Base-by-base conservation (phyloP, 2,113 vertebrate genomes). In the Tupaia chinensis region DNA sequence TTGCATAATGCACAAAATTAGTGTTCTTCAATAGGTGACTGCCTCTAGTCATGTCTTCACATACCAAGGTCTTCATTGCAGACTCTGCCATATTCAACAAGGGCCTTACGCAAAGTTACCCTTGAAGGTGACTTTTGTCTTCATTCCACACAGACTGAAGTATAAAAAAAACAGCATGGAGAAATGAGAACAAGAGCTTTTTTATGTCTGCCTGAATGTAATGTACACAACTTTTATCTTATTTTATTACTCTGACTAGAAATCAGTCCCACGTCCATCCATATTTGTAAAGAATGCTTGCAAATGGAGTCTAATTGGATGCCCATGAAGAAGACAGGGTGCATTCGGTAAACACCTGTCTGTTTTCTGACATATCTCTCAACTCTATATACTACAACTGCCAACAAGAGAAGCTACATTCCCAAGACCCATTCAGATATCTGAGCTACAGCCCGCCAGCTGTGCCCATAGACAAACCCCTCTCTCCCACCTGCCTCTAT, bases 391-490 rank as follows among this genome's bases (percentile, higher is more conserved):
- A 80, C 4, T 54, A 10, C 13, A 27, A 60, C 17, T 54, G 15
- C 25, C 32, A 3, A 34, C 23, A 78, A 34, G 12, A 61, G 32
- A 7, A 2, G 27, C 11, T 65, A 44, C 34, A 76, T 44, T 1
- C 2, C 34, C 1, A 79, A 13, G 23, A 58, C 11, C 9, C 14
- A 58, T 22, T 19, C 19, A 63, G 25, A 34, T 11, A 13, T 81
- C 20, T 60, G 68, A 22, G 69, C 63, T 61, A 32, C 16, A 90
- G 58, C 2, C 15, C 20, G 58, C 58, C 68, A 34, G 0, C 61
- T 53, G 13, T 34, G 4, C n/a, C 14, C 34, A 32, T 0, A 27
- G 5, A 70, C 29, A 3, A 7, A 65, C 0, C 1, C 12, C 7
- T 69, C 32, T 0, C 7, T 17, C 34, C 9, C 77, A 23, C n/a